phyloP scores from a whole-genome alignment of 1,140 invertebrate species.

The Drosophila navojoa region DNA sequence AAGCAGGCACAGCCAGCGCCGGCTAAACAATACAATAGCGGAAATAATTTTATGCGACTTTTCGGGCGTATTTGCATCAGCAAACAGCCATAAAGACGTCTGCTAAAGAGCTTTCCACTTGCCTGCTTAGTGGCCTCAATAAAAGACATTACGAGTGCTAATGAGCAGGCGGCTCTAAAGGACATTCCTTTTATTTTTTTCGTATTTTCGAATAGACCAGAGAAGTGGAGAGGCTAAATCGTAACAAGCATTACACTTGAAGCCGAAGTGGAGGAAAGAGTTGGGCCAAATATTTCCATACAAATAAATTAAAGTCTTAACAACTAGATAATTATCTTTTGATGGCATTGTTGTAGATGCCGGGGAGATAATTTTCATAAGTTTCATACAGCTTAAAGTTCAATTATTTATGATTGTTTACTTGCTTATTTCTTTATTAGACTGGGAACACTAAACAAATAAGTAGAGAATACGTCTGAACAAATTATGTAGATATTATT shows the following conservation, averaged over 20 bases:
- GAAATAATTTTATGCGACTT: conserved; percentile 75
- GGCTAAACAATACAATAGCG: conserved; percentile 67
- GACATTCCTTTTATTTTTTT: background rate
- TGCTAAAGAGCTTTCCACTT: conserved; percentile 31
- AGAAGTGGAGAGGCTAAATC: background rate
- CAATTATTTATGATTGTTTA: too few species aligned
- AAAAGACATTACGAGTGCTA: conserved; percentile 52
- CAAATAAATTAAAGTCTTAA: background rate
- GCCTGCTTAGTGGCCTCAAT: conserved; percentile 47
- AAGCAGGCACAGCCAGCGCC: conserved; percentile 26
- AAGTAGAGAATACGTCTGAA: too few species aligned
- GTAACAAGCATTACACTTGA: background rate
- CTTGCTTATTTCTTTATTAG: too few species aligned
- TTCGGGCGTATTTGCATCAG: conserved; percentile 62
- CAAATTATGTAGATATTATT: too few species aligned
- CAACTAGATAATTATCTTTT: conserved; percentile 6
- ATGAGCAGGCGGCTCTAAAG: conserved; percentile 37
- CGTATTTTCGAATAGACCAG: too few species aligned
- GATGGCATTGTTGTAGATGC: background rate
- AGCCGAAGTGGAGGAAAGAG: background rate
- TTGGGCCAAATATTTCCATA: background rate
- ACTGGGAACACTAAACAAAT: too few species aligned
- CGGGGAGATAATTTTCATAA: background rate
- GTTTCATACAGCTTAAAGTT: background rate
- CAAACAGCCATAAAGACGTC: conserved; percentile 69